These are phyloP conservation scores for Umimayanthus kanabou DNA, from an alignment of 92 coral and sea anemone genomes.

Conservation along the genomic window DNA sequence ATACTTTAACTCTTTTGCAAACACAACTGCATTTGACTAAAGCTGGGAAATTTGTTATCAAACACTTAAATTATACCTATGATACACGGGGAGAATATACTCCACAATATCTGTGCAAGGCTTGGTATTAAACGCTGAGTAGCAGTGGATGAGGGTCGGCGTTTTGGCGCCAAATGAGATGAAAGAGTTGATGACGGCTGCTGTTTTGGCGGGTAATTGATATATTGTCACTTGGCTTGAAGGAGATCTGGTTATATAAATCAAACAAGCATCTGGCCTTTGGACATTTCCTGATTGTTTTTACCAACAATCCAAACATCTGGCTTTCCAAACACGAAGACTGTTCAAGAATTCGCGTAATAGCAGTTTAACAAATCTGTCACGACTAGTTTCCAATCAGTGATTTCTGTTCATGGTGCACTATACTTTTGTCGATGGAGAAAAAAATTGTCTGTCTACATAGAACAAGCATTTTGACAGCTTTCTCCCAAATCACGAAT, in stretches of 20 bases:
- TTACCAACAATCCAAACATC: slow-evolving; percentile 39
- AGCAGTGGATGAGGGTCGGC: slow-evolving; percentile 7
- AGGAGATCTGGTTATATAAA: slow-evolving; percentile 50
- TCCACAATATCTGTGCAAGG: not conserved
- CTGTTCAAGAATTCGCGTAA: slow-evolving; percentile 34
- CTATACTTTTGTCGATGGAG: not conserved
- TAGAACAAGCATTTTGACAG: slow-evolving; percentile 52
- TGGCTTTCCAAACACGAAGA: slow-evolving; percentile 39
- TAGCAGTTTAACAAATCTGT: slow-evolving; percentile 7
- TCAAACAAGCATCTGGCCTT: slow-evolving; percentile 48
- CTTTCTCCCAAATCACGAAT: slow-evolving; percentile 28
- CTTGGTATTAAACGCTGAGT: not conserved
- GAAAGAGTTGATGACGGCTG: slow-evolving; percentile 42
- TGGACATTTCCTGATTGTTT: slow-evolving; percentile 41
- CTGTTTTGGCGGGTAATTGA: slow-evolving; percentile 67
- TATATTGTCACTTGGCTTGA: slow-evolving; percentile 57
- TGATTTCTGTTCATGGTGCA: not conserved
- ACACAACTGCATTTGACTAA: slow-evolving; percentile 19
- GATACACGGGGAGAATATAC: not conserved
- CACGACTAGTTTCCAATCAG: not conserved
- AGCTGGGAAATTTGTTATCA: not conserved
- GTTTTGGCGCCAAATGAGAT: slow-evolving; percentile 53
- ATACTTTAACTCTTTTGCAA: not conserved
- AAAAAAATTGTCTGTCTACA: slow-evolving; percentile 39
- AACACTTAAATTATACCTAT: not conserved